These are phyloP conservation scores for Pseudochromis fuscus DNA, from an alignment of 2,797 vertebrate species.

Conservation along the genomic window DNA sequence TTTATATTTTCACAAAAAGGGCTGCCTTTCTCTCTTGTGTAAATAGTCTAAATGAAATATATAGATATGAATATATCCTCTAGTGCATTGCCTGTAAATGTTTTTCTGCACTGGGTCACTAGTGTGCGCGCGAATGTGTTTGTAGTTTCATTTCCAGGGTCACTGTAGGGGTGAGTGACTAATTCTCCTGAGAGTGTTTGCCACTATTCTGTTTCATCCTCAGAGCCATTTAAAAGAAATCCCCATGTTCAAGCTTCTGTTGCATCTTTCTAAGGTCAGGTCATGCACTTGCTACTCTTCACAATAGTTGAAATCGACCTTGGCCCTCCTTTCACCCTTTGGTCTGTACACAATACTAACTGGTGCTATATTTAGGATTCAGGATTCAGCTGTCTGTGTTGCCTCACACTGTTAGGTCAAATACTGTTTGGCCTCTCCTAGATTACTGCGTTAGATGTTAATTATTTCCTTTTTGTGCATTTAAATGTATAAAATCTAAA, in stretches of 20 bases:
- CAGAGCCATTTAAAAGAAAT: slow-evolving; percentile 46
- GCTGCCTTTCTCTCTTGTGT: slow-evolving; percentile 91
- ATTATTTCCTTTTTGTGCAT: slow-evolving; percentile 54
- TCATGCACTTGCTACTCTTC: slow-evolving; percentile 58
- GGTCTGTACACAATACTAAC: slow-evolving; percentile 81
- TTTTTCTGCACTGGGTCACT: slow-evolving; percentile 83
- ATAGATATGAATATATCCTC: slow-evolving; percentile 83
- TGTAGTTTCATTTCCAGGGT: slow-evolving; percentile 60
- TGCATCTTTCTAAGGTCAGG: slow-evolving; percentile 55
- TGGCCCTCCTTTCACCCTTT: slow-evolving; percentile 66
- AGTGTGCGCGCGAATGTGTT: slow-evolving; percentile 47
- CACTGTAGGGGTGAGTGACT: slow-evolving; percentile 51
- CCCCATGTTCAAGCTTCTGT: slow-evolving; percentile 44
- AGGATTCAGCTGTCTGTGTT: slow-evolving; percentile 80
- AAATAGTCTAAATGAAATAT: slow-evolving; percentile 85
- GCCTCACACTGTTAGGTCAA: slow-evolving; percentile 68
- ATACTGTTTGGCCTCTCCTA: slow-evolving; percentile 53
- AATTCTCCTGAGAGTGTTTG: slow-evolving; percentile 60
- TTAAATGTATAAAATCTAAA: slow-evolving; percentile 50
- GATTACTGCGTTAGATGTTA: slow-evolving; percentile 46
- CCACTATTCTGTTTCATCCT: slow-evolving; percentile 55
- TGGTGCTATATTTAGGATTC: slow-evolving; percentile 92
- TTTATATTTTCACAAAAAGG: slow-evolving; percentile 91
- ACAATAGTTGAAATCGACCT: slow-evolving; percentile 60
- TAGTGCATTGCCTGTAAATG: slow-evolving; percentile 88